These are phyloP conservation scores for Laterallus jamaicensis DNA, from an alignment of 2,113 vertebrate genomes.

Conservation along the genomic window DNA sequence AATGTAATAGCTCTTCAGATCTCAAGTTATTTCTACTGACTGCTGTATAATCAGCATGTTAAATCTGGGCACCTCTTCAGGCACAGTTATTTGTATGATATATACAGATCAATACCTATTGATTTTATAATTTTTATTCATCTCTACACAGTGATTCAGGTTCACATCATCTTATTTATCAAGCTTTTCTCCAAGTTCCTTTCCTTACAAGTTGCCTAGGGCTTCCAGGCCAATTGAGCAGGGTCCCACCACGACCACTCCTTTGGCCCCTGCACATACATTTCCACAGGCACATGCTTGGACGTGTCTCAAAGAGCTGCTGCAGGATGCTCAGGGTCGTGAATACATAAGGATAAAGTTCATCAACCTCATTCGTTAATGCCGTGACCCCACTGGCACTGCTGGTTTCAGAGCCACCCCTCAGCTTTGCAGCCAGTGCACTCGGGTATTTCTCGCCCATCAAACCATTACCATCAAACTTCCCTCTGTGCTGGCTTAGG, in stretches of 20 bases:
- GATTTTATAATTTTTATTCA: constrained; percentile 74
- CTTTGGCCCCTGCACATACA: background rate
- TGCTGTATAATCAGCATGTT: constrained; percentile 48
- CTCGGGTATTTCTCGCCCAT: fast-evolving
- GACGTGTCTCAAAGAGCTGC: background rate
- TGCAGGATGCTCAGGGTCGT: background rate
- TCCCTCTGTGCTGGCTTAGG: background rate
- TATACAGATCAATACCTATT: constrained; percentile 69
- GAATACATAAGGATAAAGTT: background rate
- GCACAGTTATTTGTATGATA: constrained; percentile 65
- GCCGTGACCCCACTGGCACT: background rate
- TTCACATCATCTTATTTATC: constrained; percentile 60
- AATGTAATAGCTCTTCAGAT: background rate
- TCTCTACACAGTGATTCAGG: constrained; percentile 35
- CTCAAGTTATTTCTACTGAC: constrained; percentile 48
- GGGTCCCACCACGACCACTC: background rate
- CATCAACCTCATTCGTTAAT: background rate
- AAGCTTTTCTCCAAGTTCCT: background rate
- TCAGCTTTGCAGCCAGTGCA: background rate
- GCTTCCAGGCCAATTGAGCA: background rate
- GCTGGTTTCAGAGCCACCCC: background rate
- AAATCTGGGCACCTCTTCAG: constrained; percentile 60
- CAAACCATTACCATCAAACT: background rate
- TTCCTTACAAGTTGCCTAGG: background rate
- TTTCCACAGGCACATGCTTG: background rate